A percentile compares a stretch with the other conserved stretches of the same genome.
phyloP scores from a whole-genome alignment of 2,797 vertebrate genomes.

The Cetoscarus ocellatus region DNA sequence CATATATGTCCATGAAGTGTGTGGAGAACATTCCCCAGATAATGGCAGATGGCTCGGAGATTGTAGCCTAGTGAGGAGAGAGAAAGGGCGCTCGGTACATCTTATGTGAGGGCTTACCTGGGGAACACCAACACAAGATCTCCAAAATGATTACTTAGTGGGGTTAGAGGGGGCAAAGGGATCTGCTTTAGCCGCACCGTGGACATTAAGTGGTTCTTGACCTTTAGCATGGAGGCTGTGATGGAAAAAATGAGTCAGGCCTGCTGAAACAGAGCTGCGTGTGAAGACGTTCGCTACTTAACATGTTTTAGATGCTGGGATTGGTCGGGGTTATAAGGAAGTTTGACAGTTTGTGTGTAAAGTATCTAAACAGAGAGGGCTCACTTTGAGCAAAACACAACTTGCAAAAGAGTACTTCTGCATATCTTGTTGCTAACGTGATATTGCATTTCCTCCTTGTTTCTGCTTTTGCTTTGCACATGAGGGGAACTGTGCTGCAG shows the following conservation, averaged over 20 bases:
- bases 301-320: constrained; percentile 26
- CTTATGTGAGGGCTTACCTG: constrained; percentile 48
- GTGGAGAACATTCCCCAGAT: constrained; percentile 79
- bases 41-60: constrained; percentile 77
- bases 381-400: constrained; percentile 36
- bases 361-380: constrained; percentile 36
- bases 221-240: constrained; percentile 29
- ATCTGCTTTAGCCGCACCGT: constrained; percentile 48
- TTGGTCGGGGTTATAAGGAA: constrained; percentile 24
- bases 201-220: constrained; percentile 61
- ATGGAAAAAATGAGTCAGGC: constrained; percentile 65
- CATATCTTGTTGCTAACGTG: constrained; percentile 30
- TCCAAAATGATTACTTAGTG: neutral
- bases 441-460: constrained; percentile 30
- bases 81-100: constrained; percentile 41
- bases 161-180: constrained; percentile 7
- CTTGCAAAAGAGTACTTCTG: constrained; percentile 65
- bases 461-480: constrained; percentile 68
- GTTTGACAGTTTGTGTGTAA: neutral
- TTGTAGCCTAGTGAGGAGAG: constrained; percentile 49
- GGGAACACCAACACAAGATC: neutral
- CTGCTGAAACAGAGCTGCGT: constrained; percentile 49
- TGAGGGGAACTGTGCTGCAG: constrained; percentile 45
- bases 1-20: constrained; percentile 86
- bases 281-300: constrained; percentile 36